A percentile compares a stretch with the other conserved stretches of the same genome.
Conservation (phyloP, 2,797 vertebrate genomes). For the Mus minutoides region DNA sequence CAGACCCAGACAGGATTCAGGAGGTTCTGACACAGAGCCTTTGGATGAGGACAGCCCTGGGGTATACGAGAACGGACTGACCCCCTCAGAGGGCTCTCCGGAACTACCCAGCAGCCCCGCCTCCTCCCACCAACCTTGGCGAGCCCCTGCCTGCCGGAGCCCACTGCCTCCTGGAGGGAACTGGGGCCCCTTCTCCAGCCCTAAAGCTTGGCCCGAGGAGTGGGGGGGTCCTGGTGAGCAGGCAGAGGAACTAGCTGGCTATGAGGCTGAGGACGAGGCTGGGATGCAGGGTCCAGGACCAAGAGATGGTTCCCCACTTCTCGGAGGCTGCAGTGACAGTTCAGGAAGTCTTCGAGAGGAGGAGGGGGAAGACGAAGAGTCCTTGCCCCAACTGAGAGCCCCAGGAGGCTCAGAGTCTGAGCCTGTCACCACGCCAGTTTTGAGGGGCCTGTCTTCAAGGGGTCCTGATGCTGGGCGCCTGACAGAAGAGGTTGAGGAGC, state of each 20-base stretch:
- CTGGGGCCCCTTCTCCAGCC: slow-evolving; percentile 80
- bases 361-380: slow-evolving; percentile 83
- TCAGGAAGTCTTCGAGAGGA: slow-evolving; percentile 84
- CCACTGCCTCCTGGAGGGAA: slow-evolving; percentile 79
- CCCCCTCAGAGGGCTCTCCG: slow-evolving; percentile 85
- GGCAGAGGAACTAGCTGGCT: slow-evolving; percentile 82
- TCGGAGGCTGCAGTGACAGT: slow-evolving; percentile 82
- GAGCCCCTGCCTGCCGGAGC: slow-evolving; percentile 77
- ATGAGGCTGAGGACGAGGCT: slow-evolving; percentile 83
- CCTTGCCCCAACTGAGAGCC: slow-evolving; percentile 63
- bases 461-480: slow-evolving; percentile 61
- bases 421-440: slow-evolving; percentile 47
- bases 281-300: slow-evolving; percentile 75
- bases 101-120: slow-evolving; percentile 86
- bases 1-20: slow-evolving; percentile 81
- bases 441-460: slow-evolving; percentile 50
- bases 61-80: slow-evolving; percentile 85
- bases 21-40: slow-evolving; percentile 84
- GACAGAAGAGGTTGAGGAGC: slow-evolving; percentile 72
- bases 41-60: slow-evolving; percentile 84
- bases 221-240: slow-evolving; percentile 78
- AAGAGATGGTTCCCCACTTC: slow-evolving; percentile 75
- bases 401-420: slow-evolving; percentile 49
- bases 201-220: slow-evolving; percentile 82
- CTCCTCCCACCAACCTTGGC: slow-evolving; percentile 82